A percentile compares a stretch with the other conserved stretches of the same genome.
phyloP scores from a whole-genome alignment of 1,140 invertebrate genomes.

The Anastatus disparis region DNA sequence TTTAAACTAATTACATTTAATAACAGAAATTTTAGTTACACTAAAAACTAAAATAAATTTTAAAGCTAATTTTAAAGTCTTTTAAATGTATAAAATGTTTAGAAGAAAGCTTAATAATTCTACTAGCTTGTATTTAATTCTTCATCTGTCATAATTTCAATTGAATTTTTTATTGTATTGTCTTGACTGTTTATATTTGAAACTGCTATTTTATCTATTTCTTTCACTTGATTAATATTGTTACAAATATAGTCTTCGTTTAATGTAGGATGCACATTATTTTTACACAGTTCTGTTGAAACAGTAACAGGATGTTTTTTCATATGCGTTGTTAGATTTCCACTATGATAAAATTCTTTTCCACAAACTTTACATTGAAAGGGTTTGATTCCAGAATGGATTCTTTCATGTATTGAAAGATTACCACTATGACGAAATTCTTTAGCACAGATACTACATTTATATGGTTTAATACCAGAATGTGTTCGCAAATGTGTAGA shows the following conservation, averaged over 20 bases:
- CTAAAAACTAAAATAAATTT: slow-evolving; percentile 21
- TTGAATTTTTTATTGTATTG: slow-evolving; percentile 20
- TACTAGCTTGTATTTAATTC: slow-evolving; percentile 31
- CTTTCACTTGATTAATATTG: slow-evolving; percentile 20
- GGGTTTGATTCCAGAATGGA: slow-evolving; percentile 69
- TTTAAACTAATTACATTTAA: slow-evolving; percentile 6
- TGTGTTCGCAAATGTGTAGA: slow-evolving; percentile 71
- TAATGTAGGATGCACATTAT: slow-evolving; percentile 42
- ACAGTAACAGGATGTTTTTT: slow-evolving; percentile 58
- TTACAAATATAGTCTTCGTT: slow-evolving; percentile 28
- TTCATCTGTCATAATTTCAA: slow-evolving; percentile 1
- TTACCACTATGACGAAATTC: slow-evolving; percentile 71
- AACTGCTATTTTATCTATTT: slow-evolving; percentile 20
- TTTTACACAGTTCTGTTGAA: slow-evolving; percentile 45
- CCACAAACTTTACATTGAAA: slow-evolving; percentile 78
- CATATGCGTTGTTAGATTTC: slow-evolving; percentile 68
- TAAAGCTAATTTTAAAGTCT: background rate
- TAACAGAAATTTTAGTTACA: background rate
- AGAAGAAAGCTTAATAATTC: background rate
- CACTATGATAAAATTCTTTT: slow-evolving; percentile 76
- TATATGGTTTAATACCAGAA: slow-evolving; percentile 69
- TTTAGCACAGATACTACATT: slow-evolving; percentile 67
- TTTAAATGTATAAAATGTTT: slow-evolving; percentile 9
- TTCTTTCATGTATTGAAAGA: slow-evolving; percentile 67
- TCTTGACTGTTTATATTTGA: slow-evolving; percentile 23